Conservation (phyloP, 2,113 vertebrate genomes). For the Oryctolagus cuniculus region DNA sequence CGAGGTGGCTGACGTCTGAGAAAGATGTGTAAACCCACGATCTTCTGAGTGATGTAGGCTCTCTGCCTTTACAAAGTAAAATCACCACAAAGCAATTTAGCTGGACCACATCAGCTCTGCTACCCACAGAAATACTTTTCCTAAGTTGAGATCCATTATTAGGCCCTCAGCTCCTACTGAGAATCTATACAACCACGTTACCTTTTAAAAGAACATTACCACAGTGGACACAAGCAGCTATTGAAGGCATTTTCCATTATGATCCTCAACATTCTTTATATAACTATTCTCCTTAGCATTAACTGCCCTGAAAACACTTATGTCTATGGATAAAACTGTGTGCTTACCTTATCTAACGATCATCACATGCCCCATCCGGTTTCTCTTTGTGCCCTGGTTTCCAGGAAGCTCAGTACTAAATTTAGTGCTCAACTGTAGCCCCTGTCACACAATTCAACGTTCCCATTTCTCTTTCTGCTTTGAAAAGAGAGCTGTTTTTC, state of each 20-base stretch:
- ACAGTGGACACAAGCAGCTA: slow-evolving; percentile 41
- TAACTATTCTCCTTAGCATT: slow-evolving; percentile 34
- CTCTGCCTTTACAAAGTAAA: slow-evolving; percentile 53
- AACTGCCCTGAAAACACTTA: neutral
- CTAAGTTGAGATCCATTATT: slow-evolving; percentile 44
- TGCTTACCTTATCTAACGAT: slow-evolving; percentile 54
- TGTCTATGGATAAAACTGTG: slow-evolving; percentile 18
- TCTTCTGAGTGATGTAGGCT: neutral
- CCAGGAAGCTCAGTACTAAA: slow-evolving; percentile 81
- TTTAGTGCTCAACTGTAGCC: slow-evolving; percentile 68
- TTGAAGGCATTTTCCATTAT: slow-evolving; percentile 29
- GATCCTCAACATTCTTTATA: neutral
- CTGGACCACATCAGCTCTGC: slow-evolving; percentile 48
- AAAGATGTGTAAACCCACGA: neutral
- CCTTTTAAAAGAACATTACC: slow-evolving; percentile 65
- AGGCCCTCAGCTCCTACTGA: neutral
- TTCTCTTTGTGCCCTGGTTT: slow-evolving; percentile 74
- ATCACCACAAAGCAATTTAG: slow-evolving; percentile 71
- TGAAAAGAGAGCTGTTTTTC: slow-evolving; percentile 14
- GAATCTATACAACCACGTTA: slow-evolving; percentile 37
- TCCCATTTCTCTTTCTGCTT: slow-evolving; percentile 56
- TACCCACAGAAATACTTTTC: slow-evolving; percentile 55
- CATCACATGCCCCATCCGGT: slow-evolving; percentile 28
- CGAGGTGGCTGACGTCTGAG: slow-evolving; percentile 14
- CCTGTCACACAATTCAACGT: slow-evolving; percentile 67